Base-by-base conservation (phyloP, 2,888 invertebrate genomes). In the Noctuana brunneofusca region DNA sequence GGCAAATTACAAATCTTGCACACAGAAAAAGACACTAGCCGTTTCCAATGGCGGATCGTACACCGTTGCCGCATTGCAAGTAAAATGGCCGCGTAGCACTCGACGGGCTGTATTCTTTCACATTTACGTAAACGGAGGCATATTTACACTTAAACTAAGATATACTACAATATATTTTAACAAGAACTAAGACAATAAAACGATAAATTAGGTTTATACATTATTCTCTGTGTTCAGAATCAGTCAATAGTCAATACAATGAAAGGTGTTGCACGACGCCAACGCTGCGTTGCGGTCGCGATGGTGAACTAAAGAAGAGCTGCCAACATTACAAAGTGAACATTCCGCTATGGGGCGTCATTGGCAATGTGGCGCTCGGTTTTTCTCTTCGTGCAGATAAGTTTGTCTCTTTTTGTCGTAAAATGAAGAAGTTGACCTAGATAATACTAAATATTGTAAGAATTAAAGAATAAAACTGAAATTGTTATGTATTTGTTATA, bases 171-270 rank as follows among this genome's bases (percentile, higher is more conserved):
- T 83, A 86, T 80, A 86, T 83, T 85, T 88, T 79, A 89, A 84
- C 81, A 86, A 84, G 86, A 90, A 89, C 84, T 87, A 87, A 83
- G 83, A 84, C 82, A 84, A 89, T 87, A 88, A 89, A 89, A 92
- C 83, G 87, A 84, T 92, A 93, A 93, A 92, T 92, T 93, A 93
- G 92, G 92, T 93, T 93, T 93, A 93, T 92, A 92, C 92, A 92
- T 93, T 92, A 92, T 92, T 90, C 89, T 87, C 85, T 91, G 92
- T 92, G 88, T 90, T 92, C 91, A 89, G 92, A 92, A 89, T 92
- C 92, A 93, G 93, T 94, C 94, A 93, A 94, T 94, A 94, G 93
- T 93, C 94, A 93, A 94, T 94, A 94, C 93, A 93, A 93, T 93
- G 93, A 93, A 94, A 94, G 93, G 94, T 94, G 94, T 93, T 93